Evolutionary conservation across 2,888 invertebrate species (phyloP).

Genomic region (Meghimatium bilineatum): DNA sequence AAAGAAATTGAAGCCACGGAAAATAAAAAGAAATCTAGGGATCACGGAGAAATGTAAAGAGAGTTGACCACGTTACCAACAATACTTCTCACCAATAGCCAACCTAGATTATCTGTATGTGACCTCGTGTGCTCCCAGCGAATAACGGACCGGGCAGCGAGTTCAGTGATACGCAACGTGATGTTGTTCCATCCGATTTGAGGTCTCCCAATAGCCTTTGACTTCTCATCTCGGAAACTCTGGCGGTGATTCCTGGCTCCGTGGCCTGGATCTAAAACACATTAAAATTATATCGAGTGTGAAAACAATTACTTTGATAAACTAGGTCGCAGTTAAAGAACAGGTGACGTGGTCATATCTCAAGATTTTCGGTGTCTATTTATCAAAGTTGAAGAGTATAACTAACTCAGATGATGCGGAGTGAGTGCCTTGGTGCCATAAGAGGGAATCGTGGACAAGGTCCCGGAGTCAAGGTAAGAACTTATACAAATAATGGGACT

Average conservation of each 20-base stretch:
- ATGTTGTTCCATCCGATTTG: not conserved
- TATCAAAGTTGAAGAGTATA: not conserved
- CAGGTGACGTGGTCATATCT: constrained; percentile 29
- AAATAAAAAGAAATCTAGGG: too few species aligned
- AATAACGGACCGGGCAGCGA: constrained; percentile 28
- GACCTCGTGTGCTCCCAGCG: constrained; percentile 34
- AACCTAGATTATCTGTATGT: not conserved
- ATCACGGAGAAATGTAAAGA: not conserved
- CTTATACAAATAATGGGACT: too few species aligned
- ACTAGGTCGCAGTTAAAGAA: constrained; percentile 36
- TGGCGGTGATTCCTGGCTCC: not conserved
- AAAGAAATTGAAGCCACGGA: too few species aligned
- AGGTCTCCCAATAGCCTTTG: not conserved
- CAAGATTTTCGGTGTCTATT: constrained; percentile 25
- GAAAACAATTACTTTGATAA: not conserved
- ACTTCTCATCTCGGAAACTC: not conserved
- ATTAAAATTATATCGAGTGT: constrained; percentile 29
- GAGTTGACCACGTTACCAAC: not conserved
- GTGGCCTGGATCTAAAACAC: constrained; percentile 24
- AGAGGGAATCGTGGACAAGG: not conserved
- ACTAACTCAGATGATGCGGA: constrained; percentile 25
- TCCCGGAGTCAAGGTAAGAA: constrained; percentile 20
- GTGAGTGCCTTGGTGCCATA: not conserved
- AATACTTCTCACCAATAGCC: not conserved
- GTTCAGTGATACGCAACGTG: not conserved